These are phyloP conservation scores for Thalassaphorura encarpata DNA, from an alignment of 1,140 invertebrate species.

Conservation along the genomic window DNA sequence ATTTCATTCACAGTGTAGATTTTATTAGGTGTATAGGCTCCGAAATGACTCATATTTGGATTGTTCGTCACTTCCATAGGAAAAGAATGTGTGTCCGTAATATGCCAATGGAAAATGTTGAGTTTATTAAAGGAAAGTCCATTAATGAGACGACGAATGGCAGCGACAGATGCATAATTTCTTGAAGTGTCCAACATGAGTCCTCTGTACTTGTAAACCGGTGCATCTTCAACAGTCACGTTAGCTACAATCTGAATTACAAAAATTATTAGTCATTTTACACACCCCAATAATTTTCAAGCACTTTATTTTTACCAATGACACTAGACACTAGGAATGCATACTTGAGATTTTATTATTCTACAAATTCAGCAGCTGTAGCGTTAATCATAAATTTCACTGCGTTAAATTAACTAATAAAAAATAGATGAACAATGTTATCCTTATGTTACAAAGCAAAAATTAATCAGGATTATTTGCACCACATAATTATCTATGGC, in stretches of 20 bases:
- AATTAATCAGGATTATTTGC: background rate
- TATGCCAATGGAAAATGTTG: conserved; percentile 35
- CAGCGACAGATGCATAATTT: conserved; percentile 30
- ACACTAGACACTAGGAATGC: too few species aligned
- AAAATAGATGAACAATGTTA: too few species aligned
- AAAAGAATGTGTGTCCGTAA: conserved; percentile 35
- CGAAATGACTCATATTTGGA: conserved; percentile 9
- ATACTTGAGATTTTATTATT: too few species aligned
- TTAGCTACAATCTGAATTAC: conserved; percentile 50
- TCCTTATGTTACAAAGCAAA: too few species aligned
- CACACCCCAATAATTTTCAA: too few species aligned
- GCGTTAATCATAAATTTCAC: too few species aligned
- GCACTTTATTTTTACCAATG: too few species aligned
- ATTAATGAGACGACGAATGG: conserved; percentile 32
- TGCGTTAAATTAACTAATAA: too few species aligned
- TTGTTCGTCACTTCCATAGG: conserved; percentile 27
- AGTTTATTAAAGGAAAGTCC: conserved; percentile 35
- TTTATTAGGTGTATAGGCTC: background rate
- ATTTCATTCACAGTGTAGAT: conserved; percentile 3
- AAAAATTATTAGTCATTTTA: too few species aligned
- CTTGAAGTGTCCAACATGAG: conserved; percentile 45
- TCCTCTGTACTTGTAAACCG: conserved; percentile 62
- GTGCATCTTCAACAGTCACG: conserved; percentile 52
- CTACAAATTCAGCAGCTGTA: too few species aligned
- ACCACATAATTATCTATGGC: too few species aligned